phyloP scores from a whole-genome alignment of 2,888 invertebrate species.

The Rhimphoctona megacephalus region DNA sequence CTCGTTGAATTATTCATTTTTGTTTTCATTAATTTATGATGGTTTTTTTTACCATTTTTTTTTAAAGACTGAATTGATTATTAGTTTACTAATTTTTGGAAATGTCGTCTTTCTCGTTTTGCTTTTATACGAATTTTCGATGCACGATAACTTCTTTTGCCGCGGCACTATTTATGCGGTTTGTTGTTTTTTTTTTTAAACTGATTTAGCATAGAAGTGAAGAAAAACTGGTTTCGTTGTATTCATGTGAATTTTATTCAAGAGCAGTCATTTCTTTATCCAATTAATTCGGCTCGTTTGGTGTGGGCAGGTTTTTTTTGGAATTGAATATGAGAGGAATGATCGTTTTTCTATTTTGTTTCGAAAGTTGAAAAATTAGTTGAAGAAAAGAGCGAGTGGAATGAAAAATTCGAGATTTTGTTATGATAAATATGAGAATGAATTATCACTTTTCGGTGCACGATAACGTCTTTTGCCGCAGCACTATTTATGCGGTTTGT shows the following conservation, averaged over 20 bases:
- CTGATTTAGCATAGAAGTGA: slow-evolving; percentile 14
- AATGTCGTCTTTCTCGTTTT: neutral
- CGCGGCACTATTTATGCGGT: slow-evolving; percentile 2
- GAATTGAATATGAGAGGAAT: neutral
- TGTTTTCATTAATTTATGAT: neutral
- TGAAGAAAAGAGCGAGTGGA: neutral
- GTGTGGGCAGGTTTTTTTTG: slow-evolving; percentile 3
- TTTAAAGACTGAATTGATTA: neutral
- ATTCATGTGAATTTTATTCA: slow-evolving; percentile 22
- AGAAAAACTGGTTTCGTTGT: slow-evolving; percentile 17
- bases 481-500: neutral
- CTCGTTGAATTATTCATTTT: slow-evolving; percentile 34
- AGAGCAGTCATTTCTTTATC: slow-evolving; percentile 7
- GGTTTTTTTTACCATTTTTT: neutral
- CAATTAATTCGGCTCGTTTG: slow-evolving; percentile 9
- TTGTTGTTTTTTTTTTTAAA: neutral
- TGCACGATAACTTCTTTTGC: neutral
- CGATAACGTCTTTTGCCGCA: neutral
- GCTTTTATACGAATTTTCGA: neutral
- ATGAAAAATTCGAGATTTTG: slow-evolving; percentile 1
- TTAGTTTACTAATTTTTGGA: neutral
- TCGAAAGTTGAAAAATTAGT: slow-evolving; percentile 14
- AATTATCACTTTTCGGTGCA: neutral
- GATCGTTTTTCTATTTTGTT: neutral
- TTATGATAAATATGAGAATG: neutral